Base-by-base conservation (phyloP, 1,140 invertebrate genomes). In the Lasioglossum albipes region DNA sequence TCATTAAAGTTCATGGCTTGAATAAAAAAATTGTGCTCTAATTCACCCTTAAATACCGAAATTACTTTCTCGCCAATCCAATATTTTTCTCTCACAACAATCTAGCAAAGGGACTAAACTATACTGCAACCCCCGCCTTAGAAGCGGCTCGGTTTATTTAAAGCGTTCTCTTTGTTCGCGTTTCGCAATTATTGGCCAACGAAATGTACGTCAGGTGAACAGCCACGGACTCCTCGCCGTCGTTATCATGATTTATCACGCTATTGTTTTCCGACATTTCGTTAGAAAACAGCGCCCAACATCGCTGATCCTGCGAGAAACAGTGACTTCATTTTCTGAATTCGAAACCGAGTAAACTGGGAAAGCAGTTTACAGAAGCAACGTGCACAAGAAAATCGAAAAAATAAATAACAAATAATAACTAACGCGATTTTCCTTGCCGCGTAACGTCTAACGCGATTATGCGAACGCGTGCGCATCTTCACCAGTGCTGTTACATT, bases 151-250 rank as follows among this genome's bases (percentile, higher is more conserved):
- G 18, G 36, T n/a, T 66, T 66, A 66, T 66, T 66, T 66, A 66
- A 66, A 66, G 64, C 64, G 64, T 66, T n/a, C 64, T 36, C 31
- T 66, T 66, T 66, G 64, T 66, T 66, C 64, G 10, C 36, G 18
- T 66, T 31, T 42, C 64, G 36, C 36, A 66, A 66, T 42, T 12
- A 66, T 66, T 66, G 64, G 64, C 64, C 20, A 42, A 42, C 20
- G 52, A 66, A 66, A 65, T 7, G 42, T 10, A n/a, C 64, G 36
- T 18, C 13, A 3, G 41, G 64, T 42, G 42, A 66, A 42, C 42
- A 41, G 64, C 64, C 41, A 65, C 27, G 7, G 64, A 2, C 18
- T 41, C 36, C 41, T 66, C 18, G 64, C 18, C 36, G 7, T 66
- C 36, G 18, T 66, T 66, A 66, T 66, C 7, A 18, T 42, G 41